Evolutionary conservation across 1,140 invertebrate genomes (phyloP).

Genomic region (Saxidomus purpurata): DNA sequence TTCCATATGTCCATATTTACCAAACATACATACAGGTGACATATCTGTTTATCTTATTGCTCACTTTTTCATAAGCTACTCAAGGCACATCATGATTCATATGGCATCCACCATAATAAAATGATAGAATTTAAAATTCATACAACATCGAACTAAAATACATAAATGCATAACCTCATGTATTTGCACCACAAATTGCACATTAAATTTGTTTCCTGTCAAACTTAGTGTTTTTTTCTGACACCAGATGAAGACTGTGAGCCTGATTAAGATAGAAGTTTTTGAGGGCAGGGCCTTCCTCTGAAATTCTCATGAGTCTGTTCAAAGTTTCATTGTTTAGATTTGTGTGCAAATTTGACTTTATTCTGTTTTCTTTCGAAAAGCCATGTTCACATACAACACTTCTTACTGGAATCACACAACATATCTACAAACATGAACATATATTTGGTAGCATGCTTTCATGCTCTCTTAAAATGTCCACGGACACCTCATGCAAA

Average conservation of each 20-base stretch:
- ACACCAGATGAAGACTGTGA: background rate
- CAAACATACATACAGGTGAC: no score
- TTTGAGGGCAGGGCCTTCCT: background rate
- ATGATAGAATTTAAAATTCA: no score
- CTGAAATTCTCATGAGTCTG: slow-evolving; percentile 24
- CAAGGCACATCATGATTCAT: no score
- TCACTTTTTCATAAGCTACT: no score
- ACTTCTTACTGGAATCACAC: slow-evolving; percentile 26
- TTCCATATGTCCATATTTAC: no score
- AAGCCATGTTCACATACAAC: slow-evolving; percentile 39
- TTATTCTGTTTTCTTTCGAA: slow-evolving; percentile 45
- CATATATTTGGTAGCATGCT: background rate
- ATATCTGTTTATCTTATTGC: no score
- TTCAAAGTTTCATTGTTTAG: slow-evolving; percentile 19
- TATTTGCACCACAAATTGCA: no score
- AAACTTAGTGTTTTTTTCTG: no score
- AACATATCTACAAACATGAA: background rate
- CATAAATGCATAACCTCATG: no score
- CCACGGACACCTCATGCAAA: background rate
- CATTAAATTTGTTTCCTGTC: no score
- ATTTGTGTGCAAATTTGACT: background rate
- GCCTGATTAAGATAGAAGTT: background rate
- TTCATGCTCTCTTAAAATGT: background rate
- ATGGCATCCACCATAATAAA: no score
- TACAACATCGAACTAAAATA: no score